These are phyloP conservation scores for Griposia aprilina DNA, from an alignment of 2,888 invertebrate genomes.

Conservation along the genomic window DNA sequence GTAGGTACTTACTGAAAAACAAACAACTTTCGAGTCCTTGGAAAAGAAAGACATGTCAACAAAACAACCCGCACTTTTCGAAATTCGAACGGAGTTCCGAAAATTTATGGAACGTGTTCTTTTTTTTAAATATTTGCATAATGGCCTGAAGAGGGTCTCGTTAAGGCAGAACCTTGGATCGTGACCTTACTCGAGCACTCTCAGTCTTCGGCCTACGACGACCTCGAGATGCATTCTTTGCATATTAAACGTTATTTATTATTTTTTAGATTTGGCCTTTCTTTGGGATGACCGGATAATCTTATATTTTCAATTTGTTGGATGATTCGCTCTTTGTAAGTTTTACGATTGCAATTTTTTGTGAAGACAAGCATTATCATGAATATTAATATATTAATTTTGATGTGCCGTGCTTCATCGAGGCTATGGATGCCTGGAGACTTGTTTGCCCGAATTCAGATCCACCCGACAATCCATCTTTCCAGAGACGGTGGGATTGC, in stretches of 20 bases:
- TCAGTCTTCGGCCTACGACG: slow-evolving; percentile 36
- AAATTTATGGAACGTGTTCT: background rate
- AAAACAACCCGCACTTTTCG: slow-evolving; percentile 2
- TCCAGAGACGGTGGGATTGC: too few relatives aligned
- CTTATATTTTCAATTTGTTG: background rate
- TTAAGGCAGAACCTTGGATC: slow-evolving; percentile 50
- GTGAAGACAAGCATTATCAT: too few relatives aligned
- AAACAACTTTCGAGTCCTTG: background rate
- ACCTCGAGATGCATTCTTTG: slow-evolving; percentile 53
- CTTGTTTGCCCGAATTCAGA: too few relatives aligned
- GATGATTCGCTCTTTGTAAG: background rate
- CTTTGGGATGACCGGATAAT: background rate
- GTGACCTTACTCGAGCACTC: slow-evolving; percentile 30
- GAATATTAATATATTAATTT: too few relatives aligned
- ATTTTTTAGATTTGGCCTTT: slow-evolving; percentile 8
- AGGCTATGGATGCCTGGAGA: too few relatives aligned
- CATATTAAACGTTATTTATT: slow-evolving; percentile 42
- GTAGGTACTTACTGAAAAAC: background rate
- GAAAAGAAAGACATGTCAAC: slow-evolving; percentile 4
- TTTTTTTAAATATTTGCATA: slow-evolving; percentile 45
- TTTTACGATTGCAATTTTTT: background rate
- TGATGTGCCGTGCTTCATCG: too few relatives aligned
- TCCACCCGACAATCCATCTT: too few relatives aligned
- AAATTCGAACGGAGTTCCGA: background rate
- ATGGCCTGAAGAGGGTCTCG: slow-evolving; percentile 42